Evolutionary conservation across 2,797 vertebrate species (phyloP), one percentile per base, ranked within the genome.

Genomic region (Myotis findleyi): DNA sequence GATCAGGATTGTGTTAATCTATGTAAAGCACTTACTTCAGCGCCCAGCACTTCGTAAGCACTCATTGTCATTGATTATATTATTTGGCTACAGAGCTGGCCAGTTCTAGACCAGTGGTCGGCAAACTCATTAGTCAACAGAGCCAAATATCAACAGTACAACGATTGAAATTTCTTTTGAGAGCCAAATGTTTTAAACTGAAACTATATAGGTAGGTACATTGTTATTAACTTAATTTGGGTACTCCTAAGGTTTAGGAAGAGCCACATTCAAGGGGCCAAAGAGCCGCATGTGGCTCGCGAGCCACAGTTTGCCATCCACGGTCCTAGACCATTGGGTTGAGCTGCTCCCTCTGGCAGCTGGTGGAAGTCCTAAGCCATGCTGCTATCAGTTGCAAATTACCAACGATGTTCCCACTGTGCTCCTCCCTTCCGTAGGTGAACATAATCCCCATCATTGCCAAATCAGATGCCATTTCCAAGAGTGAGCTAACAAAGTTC

Each of bases 361-460:
- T 93, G 51, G 7, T 76, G 12, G 55, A 85, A 85, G 71, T 82
- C 10, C 38, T 77, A 75, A 77, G 51, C 55, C 64, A 17, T 33
- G 12, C 25, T 14, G 7, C 38, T 49, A 0, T 89, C 17, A 10
- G 59, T 27, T 79, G 33, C 27, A 53, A 17, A 38, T 89, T 44
- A 64, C 79, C 30, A 76, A 44, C 49, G 12, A 25, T 33, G 51
- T 87, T 44, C 36, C 27, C 5, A 4, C 83, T 96, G 47, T 73
- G 90, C 49, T 87, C 2, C 82, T 93, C 62, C 51, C 91, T 92
- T 94, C 77, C 69, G 18, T 96, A 99, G 99, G 99, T 99, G 95
- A 99, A 99, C 97, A 99, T 99, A 95, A 99, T 99, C 95, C 99
- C 99, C 77, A 99, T 99, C 94, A 99, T 99, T 96, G 99, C 99